A percentile compares a stretch with the other conserved stretches of the same genome.
Conservation (phyloP, 1,140 invertebrate species). For the Diprion similis region DNA sequence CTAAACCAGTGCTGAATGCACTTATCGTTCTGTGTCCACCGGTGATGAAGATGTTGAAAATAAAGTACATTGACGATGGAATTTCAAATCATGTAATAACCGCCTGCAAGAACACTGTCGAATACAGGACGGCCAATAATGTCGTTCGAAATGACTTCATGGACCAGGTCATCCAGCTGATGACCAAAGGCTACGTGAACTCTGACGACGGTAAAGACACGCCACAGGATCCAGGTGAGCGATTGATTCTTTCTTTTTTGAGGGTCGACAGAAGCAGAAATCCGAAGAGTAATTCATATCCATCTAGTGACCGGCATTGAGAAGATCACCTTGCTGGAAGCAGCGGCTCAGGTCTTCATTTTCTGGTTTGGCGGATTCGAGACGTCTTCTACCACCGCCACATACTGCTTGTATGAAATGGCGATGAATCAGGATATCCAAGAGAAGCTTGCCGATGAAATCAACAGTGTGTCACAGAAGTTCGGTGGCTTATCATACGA, state of each 20-base stretch:
- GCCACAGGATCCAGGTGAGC: constrained; percentile 20
- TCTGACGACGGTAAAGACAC: constrained; percentile 15
- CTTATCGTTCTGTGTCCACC: constrained; percentile 19
- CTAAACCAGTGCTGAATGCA: constrained; percentile 40
- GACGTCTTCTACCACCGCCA: constrained; percentile 44
- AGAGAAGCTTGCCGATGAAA: constrained; percentile 35
- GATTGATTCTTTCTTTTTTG: constrained; percentile 22
- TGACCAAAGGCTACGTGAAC: constrained; percentile 35
- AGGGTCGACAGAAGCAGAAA: constrained; percentile 3
- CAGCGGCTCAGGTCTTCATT: constrained; percentile 35
- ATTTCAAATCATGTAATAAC: constrained; percentile 55
- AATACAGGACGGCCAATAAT: constrained; percentile 55
- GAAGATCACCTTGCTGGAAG: constrained; percentile 34
- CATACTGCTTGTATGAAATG: constrained; percentile 43
- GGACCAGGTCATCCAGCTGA: constrained; percentile 43
- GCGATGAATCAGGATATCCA: constrained; percentile 39
- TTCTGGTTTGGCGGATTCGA: constrained; percentile 54
- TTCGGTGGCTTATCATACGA: constrained; percentile 22
- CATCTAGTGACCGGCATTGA: constrained; percentile 54
- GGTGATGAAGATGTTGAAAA: constrained; percentile 23
- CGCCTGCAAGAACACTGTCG: constrained; percentile 62
- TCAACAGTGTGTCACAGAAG: constrained; percentile 31
- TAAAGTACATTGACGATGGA: constrained; percentile 27
- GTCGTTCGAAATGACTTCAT: constrained; percentile 57
- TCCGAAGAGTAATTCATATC: background rate